These are phyloP conservation scores for Lasioglossum marginatum DNA, from an alignment of 2,888 invertebrate species.

Conservation along the genomic window DNA sequence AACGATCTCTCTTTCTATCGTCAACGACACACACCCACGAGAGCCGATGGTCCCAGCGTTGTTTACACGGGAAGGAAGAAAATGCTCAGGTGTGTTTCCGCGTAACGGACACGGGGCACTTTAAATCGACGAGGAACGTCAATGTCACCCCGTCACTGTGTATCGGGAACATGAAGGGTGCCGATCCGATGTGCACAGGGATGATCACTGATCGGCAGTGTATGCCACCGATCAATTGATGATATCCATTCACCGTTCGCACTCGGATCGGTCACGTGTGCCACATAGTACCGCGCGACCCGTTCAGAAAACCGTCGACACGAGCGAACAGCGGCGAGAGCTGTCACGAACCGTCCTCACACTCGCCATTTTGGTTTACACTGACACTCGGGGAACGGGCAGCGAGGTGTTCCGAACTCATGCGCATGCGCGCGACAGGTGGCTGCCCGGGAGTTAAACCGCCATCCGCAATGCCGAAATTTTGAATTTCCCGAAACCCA, in stretches of 20 bases:
- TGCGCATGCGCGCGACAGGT: constrained; percentile 74
- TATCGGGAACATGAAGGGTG: constrained; percentile 37
- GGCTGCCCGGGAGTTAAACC: constrained; percentile 63
- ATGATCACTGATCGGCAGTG: background rate
- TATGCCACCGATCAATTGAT: constrained; percentile 22
- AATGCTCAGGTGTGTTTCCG: background rate
- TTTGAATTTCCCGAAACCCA: background rate
- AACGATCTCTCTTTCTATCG: constrained; percentile 37
- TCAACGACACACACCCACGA: constrained; percentile 30
- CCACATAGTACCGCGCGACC: constrained; percentile 46
- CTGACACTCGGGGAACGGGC: constrained; percentile 56
- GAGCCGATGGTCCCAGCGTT: background rate
- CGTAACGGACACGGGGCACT: constrained; percentile 17
- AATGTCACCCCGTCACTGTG: constrained; percentile 56
- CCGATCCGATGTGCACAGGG: constrained; percentile 18
- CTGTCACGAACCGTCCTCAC: constrained; percentile 54
- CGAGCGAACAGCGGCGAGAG: constrained; percentile 44
- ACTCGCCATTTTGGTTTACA: constrained; percentile 73
- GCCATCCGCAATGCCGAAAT: constrained; percentile 1
- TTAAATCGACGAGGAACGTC: constrained; percentile 45
- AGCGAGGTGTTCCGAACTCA: constrained; percentile 56
- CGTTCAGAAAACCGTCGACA: constrained; percentile 45
- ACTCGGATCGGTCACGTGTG: constrained; percentile 40
- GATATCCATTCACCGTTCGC: constrained; percentile 43
- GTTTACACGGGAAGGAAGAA: background rate